Evolutionary conservation across 2,888 invertebrate genomes (phyloP).

Genomic region (Scaptomyza cyrtandrae): DNA sequence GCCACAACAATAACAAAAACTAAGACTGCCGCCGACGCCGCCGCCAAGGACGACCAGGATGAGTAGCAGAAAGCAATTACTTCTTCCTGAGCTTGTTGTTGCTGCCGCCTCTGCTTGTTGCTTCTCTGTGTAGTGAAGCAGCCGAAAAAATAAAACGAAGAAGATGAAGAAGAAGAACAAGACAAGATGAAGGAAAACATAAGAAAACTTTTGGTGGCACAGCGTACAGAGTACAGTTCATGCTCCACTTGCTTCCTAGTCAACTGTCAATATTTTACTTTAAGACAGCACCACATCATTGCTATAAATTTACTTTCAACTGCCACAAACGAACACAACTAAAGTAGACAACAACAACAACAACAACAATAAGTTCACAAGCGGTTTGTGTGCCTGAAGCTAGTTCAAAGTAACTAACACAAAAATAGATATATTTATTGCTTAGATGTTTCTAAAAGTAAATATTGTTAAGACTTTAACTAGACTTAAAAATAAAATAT

Average conservation of each 20-base stretch:
- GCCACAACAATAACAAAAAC: slow-evolving; percentile 19
- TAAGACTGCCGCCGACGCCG: slow-evolving; percentile 1
- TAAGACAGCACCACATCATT: slow-evolving; percentile 76
- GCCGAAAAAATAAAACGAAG: slow-evolving; percentile 24
- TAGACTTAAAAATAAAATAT: too few species aligned
- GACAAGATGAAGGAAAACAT: slow-evolving; percentile 13
- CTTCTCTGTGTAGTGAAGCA: slow-evolving; percentile 41
- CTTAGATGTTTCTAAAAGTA: slow-evolving; percentile 18
- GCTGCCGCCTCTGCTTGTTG: slow-evolving; percentile 55
- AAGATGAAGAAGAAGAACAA: slow-evolving; percentile 1
- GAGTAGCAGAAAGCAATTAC: slow-evolving; percentile 78
- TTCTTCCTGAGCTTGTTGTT: slow-evolving; percentile 45
- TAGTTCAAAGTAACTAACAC: not conserved
- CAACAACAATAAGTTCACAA: slow-evolving; percentile 7
- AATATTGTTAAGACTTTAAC: not conserved
- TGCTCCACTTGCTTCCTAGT: slow-evolving; percentile 72
- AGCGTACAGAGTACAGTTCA: slow-evolving; percentile 43
- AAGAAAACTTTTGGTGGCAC: slow-evolving; percentile 60
- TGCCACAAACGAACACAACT: slow-evolving; percentile 24
- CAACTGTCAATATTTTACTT: slow-evolving; percentile 81
- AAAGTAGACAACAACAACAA: slow-evolving; percentile 18
- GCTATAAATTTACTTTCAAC: slow-evolving; percentile 74
- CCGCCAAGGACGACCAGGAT: slow-evolving; percentile 54
- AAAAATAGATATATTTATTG: not conserved
- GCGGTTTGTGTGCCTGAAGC: not conserved